phyloP scores from a whole-genome alignment of 2,113 vertebrate species.

The Brachirus orientalis region DNA sequence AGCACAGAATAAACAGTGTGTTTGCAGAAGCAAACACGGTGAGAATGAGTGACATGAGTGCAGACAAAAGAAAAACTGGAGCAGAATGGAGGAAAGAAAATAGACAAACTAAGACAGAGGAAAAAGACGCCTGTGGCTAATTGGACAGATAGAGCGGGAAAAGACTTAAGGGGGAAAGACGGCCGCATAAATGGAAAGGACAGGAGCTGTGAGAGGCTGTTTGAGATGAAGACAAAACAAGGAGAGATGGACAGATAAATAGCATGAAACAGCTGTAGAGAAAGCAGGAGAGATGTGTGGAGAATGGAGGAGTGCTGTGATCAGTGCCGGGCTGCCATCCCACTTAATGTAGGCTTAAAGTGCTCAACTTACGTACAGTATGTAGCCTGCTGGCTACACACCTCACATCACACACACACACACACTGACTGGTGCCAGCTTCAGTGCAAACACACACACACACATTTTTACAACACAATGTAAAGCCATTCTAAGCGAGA shows the following conservation, averaged over 20 bases:
- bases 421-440: conserved; percentile 21
- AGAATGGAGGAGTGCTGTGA: conserved; percentile 44
- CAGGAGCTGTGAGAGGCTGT: conserved; percentile 27
- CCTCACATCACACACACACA: conserved; percentile 11
- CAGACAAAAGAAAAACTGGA: conserved; percentile 13
- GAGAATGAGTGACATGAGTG: conserved; percentile 13
- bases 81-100: conserved; percentile 17
- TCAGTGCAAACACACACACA: conserved; percentile 7
- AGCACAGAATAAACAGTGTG: neutral
- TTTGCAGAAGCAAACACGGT: conserved; percentile 9
- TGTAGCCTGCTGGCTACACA: conserved; percentile 27
- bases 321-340: conserved; percentile 53
- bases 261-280: conserved; percentile 25
- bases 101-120: conserved; percentile 38
- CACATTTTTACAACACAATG: conserved; percentile 23
- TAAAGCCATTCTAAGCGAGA: neutral
- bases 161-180: conserved; percentile 42
- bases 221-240: conserved; percentile 44
- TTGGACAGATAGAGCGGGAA: conserved; percentile 28
- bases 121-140: conserved; percentile 33
- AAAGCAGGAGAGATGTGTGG: conserved; percentile 14
- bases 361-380: conserved; percentile 58
- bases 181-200: conserved; percentile 47
- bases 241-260: conserved; percentile 27
- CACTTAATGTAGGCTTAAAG: conserved; percentile 60